Evolutionary conservation across 1,140 invertebrate genomes (phyloP).

Genomic region (Anadara kagoshimensis): DNA sequence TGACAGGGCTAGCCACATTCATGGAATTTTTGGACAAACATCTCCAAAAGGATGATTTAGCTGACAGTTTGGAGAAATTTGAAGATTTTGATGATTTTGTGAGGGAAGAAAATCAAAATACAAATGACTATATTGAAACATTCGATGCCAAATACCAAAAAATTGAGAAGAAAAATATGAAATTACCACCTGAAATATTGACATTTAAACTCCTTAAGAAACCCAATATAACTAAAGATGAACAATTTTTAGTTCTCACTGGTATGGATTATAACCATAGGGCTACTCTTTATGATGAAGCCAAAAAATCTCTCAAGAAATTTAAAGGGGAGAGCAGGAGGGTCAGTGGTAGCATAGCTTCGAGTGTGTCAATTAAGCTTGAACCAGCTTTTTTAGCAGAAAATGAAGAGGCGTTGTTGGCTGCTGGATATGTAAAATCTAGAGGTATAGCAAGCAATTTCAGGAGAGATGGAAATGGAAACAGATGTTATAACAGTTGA

Average conservation of each 20-base stretch:
- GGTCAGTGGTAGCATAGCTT: not conserved
- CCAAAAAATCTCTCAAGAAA: slow-evolving; percentile 43
- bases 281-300: slow-evolving; percentile 48
- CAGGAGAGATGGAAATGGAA: slow-evolving; percentile 9
- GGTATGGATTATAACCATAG: slow-evolving; percentile 35
- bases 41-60: slow-evolving; percentile 33
- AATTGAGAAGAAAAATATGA: slow-evolving; percentile 37
- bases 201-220: slow-evolving; percentile 26
- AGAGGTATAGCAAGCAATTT: no score
- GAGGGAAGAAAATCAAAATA: slow-evolving; percentile 18
- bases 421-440: slow-evolving; percentile 32
- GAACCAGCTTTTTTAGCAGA: slow-evolving; percentile 41
- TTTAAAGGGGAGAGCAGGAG: slow-evolving; percentile 20
- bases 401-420: slow-evolving; percentile 39
- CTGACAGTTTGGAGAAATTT: slow-evolving; percentile 33
- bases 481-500: slow-evolving; percentile 11
- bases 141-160: slow-evolving; percentile 35
- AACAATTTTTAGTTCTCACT: slow-evolving; percentile 31
- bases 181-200: slow-evolving; percentile 18
- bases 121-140: slow-evolving; percentile 10
- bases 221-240: slow-evolving; percentile 17
- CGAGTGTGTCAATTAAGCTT: slow-evolving; percentile 38
- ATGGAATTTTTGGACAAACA: slow-evolving; percentile 34
- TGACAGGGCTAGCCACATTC: slow-evolving; percentile 35
- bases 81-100: slow-evolving; percentile 32